Percentiles rank a stretch among this genome's conserved stretches.
phyloP scores from a whole-genome alignment of 2,888 invertebrate genomes.

The Machimus atricapillus region DNA sequence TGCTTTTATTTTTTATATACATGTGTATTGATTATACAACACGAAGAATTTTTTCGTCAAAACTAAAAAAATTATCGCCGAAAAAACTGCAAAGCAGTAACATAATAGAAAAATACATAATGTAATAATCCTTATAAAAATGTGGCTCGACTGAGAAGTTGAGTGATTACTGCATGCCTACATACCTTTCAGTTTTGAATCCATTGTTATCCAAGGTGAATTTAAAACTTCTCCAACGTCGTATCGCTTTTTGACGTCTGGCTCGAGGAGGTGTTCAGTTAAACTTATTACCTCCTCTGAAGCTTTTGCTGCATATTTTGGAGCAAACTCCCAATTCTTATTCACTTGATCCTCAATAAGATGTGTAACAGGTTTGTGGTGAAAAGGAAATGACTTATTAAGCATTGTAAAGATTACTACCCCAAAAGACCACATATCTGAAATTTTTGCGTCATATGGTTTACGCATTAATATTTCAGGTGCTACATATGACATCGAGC shows the following conservation, averaged over 20 bases:
- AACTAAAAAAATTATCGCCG: no score
- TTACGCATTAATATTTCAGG: slow-evolving; percentile 82
- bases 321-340: slow-evolving; percentile 73
- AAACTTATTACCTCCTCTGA: background rate
- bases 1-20: no score
- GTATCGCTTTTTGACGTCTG: slow-evolving; percentile 69
- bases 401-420: slow-evolving; percentile 83
- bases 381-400: slow-evolving; percentile 83
- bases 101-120: no score
- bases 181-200: slow-evolving; percentile 65
- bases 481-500: slow-evolving; percentile 85
- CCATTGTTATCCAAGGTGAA: slow-evolving; percentile 73
- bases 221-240: slow-evolving; percentile 65
- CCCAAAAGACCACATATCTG: slow-evolving; percentile 84
- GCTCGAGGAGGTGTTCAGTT: slow-evolving; percentile 69
- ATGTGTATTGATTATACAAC: no score
- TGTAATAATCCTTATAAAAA: no score
- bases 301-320: slow-evolving; percentile 66
- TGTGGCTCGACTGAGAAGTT: no score
- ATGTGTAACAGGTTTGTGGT: slow-evolving; percentile 63
- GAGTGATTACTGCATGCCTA: background rate
- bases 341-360: slow-evolving; percentile 64
- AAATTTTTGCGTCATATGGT: slow-evolving; percentile 73
- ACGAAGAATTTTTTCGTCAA: no score
- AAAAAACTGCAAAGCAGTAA: no score